phyloP scores from a whole-genome alignment of 2,888 invertebrate genomes.

The Nasonovia ribisnigri region DNA sequence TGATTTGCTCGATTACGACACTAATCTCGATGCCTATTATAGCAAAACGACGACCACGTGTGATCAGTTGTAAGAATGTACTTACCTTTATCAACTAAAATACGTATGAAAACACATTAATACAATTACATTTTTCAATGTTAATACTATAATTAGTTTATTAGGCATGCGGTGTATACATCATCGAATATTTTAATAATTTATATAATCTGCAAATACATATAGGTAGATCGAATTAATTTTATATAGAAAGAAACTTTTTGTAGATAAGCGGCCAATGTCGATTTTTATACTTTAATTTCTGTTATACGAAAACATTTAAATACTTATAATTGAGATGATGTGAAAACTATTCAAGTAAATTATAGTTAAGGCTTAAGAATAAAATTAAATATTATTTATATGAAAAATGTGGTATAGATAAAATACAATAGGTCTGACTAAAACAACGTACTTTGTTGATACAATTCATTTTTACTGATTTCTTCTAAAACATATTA shows the following conservation, averaged over 20 bases:
- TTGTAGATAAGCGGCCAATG: background rate
- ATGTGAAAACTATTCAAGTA: too few relatives aligned
- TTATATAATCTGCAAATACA: background rate
- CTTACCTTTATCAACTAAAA: background rate
- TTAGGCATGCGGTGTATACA: too few relatives aligned
- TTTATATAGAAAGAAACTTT: background rate
- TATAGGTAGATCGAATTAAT: background rate
- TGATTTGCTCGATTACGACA: background rate
- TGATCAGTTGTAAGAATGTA: background rate
- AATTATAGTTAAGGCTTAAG: too few relatives aligned
- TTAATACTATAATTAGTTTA: too few relatives aligned
- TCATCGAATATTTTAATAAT: background rate
- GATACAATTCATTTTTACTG: accelerated
- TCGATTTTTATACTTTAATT: background rate
- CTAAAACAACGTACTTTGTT: background rate
- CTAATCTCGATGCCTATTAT: background rate
- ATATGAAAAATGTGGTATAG: background rate
- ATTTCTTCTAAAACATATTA: background rate
- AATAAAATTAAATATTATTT: background rate
- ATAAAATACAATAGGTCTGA: background rate
- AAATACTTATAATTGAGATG: background rate
- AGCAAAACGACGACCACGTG: background rate
- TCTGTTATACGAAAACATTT: background rate
- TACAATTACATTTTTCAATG: background rate
- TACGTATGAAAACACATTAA: background rate